phyloP scores from a whole-genome alignment of 2,797 vertebrate genomes.

The Lagorchestes hirsutus region DNA sequence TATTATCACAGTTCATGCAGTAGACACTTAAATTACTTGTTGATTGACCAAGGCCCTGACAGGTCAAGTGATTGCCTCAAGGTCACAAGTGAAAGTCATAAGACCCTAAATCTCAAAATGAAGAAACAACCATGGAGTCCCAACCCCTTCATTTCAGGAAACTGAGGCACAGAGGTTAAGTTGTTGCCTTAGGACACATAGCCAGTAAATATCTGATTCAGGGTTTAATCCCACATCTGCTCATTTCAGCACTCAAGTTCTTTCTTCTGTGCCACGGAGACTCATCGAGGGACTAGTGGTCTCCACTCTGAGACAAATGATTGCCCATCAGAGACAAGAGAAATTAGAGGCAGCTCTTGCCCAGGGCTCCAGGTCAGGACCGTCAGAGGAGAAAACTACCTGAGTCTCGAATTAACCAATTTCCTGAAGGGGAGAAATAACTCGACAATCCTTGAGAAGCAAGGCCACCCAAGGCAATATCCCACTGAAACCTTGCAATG shows the following conservation, averaged over 20 bases:
- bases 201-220: neutral
- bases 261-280: neutral
- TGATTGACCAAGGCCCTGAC: neutral
- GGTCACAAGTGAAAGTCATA: neutral
- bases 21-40: neutral
- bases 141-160: neutral
- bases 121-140: neutral
- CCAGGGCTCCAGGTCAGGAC: neutral
- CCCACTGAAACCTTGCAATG: neutral
- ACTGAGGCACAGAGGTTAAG: neutral
- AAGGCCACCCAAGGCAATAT: neutral
- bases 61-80: neutral
- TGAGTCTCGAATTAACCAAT: neutral
- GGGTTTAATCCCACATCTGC: neutral
- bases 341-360: neutral
- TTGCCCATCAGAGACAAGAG: neutral
- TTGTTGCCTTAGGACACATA: neutral
- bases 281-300: neutral
- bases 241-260: neutral
- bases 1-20: neutral
- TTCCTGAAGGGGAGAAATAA: neutral
- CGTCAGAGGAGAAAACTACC: neutral
- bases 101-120: neutral
- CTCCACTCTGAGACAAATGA: neutral
- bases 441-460: neutral